These are phyloP conservation scores for Regulus satrapa DNA, from an alignment of 2,113 vertebrate genomes.

Conservation along the genomic window DNA sequence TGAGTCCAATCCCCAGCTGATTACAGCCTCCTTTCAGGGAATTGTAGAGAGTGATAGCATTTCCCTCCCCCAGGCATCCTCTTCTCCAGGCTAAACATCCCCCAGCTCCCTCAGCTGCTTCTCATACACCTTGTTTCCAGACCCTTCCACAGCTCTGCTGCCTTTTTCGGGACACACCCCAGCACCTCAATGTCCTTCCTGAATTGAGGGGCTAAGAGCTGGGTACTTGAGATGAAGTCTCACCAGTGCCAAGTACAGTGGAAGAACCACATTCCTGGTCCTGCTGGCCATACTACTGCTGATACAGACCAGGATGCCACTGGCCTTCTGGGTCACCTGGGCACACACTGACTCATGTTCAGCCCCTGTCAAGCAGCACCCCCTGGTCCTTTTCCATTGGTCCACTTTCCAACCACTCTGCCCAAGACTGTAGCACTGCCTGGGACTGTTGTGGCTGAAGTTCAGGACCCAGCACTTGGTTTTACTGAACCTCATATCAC, in stretches of 20 bases:
- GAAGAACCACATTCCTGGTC: neutral
- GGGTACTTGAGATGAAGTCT: neutral
- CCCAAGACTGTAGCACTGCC: too few relatives aligned
- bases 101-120: neutral
- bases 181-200: neutral
- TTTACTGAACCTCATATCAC: neutral
- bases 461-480: neutral
- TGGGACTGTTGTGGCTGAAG: neutral
- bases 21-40: neutral
- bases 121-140: neutral
- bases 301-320: neutral
- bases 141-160: neutral
- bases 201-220: neutral
- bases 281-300: neutral
- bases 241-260: neutral
- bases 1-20: rapidly evolving
- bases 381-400: neutral
- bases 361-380: too few relatives aligned
- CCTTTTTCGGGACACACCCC: neutral
- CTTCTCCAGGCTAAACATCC: neutral
- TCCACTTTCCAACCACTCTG: neutral
- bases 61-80: rapidly evolving
- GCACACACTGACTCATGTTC: neutral
- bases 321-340: neutral
- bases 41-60: neutral